A percentile compares a stretch with the other conserved stretches of the same genome.
These are phyloP conservation scores for Lutjanus erythropterus DNA, from an alignment of 2,113 vertebrate genomes.

Conservation along the genomic window DNA sequence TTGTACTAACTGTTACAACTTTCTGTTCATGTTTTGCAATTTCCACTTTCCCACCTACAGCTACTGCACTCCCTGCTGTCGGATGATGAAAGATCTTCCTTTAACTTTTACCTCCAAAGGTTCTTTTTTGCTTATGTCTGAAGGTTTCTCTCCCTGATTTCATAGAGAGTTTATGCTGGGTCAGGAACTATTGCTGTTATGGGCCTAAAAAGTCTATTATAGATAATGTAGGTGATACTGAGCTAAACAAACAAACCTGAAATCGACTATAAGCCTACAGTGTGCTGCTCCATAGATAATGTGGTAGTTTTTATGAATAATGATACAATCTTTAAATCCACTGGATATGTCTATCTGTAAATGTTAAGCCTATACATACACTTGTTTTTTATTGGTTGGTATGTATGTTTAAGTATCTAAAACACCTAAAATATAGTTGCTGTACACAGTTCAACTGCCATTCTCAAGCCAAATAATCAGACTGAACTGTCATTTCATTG, in stretches of 20 bases:
- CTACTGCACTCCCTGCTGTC: neutral
- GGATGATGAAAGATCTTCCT: neutral
- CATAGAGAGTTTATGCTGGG: slow-evolving; percentile 7
- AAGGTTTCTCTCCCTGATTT: neutral
- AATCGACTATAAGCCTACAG: neutral
- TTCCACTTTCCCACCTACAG: slow-evolving; percentile 5
- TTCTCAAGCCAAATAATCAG: neutral
- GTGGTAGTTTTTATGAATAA: neutral
- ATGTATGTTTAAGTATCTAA: no score
- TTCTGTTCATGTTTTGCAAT: slow-evolving; percentile 22
- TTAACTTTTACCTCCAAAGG: neutral
- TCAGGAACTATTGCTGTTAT: slow-evolving; percentile 13
- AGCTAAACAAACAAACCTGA: slow-evolving; percentile 7
- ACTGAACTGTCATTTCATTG: no score
- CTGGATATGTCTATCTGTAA: neutral
- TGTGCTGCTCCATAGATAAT: neutral
- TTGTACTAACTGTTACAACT: slow-evolving; percentile 27
- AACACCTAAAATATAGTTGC: no score
- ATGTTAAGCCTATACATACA: neutral
- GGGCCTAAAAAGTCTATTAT: neutral
- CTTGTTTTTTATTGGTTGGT: neutral
- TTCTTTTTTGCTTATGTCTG: neutral
- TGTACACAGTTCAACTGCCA: neutral
- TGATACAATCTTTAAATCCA: neutral
- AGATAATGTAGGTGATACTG: neutral